A percentile compares a stretch with the other conserved stretches of the same genome.
Evolutionary conservation across 2,797 vertebrate genomes (phyloP).

Genomic region (Oceanodroma leucorhoa): DNA sequence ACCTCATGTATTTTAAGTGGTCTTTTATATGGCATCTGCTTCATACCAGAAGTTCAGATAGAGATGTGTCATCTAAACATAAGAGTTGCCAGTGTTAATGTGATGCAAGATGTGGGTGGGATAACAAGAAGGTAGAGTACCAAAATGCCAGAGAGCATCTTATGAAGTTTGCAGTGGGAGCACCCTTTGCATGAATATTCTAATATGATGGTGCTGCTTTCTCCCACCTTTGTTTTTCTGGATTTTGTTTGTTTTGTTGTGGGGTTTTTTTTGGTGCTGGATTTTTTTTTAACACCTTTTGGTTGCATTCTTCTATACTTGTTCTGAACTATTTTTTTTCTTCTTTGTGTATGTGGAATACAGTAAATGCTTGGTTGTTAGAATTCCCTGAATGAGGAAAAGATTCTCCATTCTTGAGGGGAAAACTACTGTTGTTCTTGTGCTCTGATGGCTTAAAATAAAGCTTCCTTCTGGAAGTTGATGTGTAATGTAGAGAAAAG

Average conservation of each 20-base stretch:
- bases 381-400: background rate
- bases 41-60: background rate
- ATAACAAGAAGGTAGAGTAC: background rate
- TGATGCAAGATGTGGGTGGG: background rate
- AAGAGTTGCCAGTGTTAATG: background rate
- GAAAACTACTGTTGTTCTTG: background rate
- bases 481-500: background rate
- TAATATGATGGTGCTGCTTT: background rate
- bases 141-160: background rate
- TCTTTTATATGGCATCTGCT: background rate
- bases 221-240: background rate
- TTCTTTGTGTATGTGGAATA: background rate
- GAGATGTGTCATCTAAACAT: background rate
- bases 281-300: background rate
- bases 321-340: background rate
- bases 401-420: background rate
- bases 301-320: background rate
- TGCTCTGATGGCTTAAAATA: background rate
- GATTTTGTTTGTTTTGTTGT: background rate
- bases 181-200: background rate
- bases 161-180: background rate
- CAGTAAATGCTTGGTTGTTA: background rate
- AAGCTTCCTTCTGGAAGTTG: background rate
- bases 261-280: fast-evolving
- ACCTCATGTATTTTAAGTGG: background rate